Evolutionary conservation across 2,888 invertebrate species (phyloP), one percentile per base, ranked within the genome.

Genomic region (Parthenolecanium corni): DNA sequence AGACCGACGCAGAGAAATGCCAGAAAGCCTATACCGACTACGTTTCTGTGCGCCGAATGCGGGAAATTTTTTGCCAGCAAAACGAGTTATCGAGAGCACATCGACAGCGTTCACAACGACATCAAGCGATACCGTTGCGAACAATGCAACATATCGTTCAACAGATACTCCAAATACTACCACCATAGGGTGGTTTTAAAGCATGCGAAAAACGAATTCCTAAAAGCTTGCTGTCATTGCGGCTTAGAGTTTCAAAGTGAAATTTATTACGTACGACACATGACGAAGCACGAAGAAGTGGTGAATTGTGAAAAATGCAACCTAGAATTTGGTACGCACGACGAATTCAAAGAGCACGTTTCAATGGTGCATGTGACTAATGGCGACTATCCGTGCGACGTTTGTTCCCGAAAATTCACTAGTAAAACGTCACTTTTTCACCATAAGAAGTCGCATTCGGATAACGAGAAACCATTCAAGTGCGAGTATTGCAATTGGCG

Each of bases 211-310:
- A n/a, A 42, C 18, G 12, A 42, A 0, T 57, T 46, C 12, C 46
- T 31, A 5, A 46, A 46, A 46, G 24, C 25, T 5, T 57, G 57
- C 18, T 25, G 44, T n/a, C 6, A 31, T 25, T 57, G 57, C 20
- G 57, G 57, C 6, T 23, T 57, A 20, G 57, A 57, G 18, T 57
- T 57, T 18, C 46, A 46, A 46, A 46, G 46, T 25, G 57, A 57
- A n/a, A 18, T 31, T 6, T 57, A 44, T 16, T 46, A 57, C 20
- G 24, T 44, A n/a, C 44, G 44, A 9, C 57, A 57, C 31, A 25
- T 24, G 31, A 44, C 44, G 57, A 57, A 57, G 25, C 57, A 57
- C 31, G 44, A 42, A 1, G 57, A 57, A 31, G 25, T 16, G n/a
- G 24, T 57, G 25, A 44, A 44, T 31, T 57, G 57, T 16, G 57